phyloP scores from a whole-genome alignment of 1,140 invertebrate genomes.

The Gonioctena quinquepunctata region DNA sequence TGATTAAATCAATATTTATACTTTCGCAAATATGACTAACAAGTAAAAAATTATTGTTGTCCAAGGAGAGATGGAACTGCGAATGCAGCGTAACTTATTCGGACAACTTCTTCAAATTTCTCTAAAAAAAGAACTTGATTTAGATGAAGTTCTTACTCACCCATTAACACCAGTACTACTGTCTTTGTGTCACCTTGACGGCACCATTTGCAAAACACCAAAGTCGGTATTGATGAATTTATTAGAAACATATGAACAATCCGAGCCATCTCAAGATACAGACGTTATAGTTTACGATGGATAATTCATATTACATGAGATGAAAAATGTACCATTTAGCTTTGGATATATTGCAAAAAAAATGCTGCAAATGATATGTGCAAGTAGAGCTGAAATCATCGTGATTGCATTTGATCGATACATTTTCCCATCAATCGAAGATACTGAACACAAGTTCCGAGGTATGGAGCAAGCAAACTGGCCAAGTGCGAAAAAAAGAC shows the following conservation, averaged over 20 bases:
- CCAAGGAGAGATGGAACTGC: conserved; percentile 36
- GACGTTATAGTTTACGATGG: conserved; percentile 23
- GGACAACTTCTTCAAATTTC: conserved; percentile 38
- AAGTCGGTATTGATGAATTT: conserved; percentile 38
- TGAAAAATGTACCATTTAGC: conserved; percentile 9
- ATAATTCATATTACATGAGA: conserved; percentile 11
- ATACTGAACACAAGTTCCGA: conserved; percentile 18
- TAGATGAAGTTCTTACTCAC: conserved; percentile 37
- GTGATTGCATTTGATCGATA: conserved; percentile 24
- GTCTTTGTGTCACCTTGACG: conserved; percentile 48
- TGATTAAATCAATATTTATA: too few species aligned
- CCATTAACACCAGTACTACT: conserved; percentile 42
- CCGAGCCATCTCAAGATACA: conserved; percentile 25
- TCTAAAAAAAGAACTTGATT: conserved; percentile 32
- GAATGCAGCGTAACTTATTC: conserved; percentile 46
- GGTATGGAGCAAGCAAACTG: conserved; percentile 1
- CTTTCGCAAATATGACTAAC: too few species aligned
- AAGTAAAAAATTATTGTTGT: conserved; percentile 27
- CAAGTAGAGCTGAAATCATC: not conserved
- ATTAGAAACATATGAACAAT: conserved; percentile 27
- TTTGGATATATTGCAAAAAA: conserved; percentile 18
- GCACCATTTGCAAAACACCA: conserved; percentile 43
- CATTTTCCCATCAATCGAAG: conserved; percentile 24
- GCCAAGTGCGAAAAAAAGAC: not conserved
- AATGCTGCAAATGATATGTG: conserved; percentile 17